Evolutionary conservation across 2,888 invertebrate genomes (phyloP), one percentile per base, ranked within the genome.

Genomic region (Agriotes lineatus): DNA sequence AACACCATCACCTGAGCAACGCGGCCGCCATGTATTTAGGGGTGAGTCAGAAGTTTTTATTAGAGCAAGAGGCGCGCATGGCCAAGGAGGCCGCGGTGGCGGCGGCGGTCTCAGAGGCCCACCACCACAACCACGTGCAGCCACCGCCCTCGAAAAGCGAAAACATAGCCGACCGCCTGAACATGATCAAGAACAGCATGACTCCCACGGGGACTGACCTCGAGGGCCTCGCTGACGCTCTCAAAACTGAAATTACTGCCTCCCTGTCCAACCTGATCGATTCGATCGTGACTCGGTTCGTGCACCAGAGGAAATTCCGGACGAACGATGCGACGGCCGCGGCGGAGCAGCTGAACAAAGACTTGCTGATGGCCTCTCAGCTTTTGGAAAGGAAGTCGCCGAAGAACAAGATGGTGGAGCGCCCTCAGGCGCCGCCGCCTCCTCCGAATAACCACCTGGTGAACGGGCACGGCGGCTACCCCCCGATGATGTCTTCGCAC

Each of bases 201-300:
- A 90, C 88, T 67, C 90, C 92, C 5, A 90, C 92, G 0, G 93
- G 92, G 10, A 89, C 93, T 2, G 96, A 96, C 80, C 86, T 96
- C 5, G 95, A 96, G 82, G 93, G 93, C 60, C 87, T 98, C 57
- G 95, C 96, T n/a, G 95, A 96, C 80, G 91, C 93, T 62, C 88
- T 98, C 3, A 97, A 97, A 85, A 91, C 90, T 58, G 97, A 97
- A 86, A 93, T 97, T 74, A 92, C 93, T 19, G 90, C 93, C 35
- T 94, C 94, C 0, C 85, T 97, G 45, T 91, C 93, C 14, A 93
- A 91, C 75, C 87, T 96, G 45, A 93, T 97, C 75, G 97, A 97
- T 83, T 93, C 94, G 16, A 93, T 96, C 69, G 90, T 97, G 70
- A 91, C 93, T 22, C 89, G 94, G 76, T 96, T 94, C 80, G 90